Percentiles rank a stretch among this genome's conserved stretches.
Conservation (phyloP, 2,113 vertebrate genomes). For the Stomatorhinus ivindoensis region DNA sequence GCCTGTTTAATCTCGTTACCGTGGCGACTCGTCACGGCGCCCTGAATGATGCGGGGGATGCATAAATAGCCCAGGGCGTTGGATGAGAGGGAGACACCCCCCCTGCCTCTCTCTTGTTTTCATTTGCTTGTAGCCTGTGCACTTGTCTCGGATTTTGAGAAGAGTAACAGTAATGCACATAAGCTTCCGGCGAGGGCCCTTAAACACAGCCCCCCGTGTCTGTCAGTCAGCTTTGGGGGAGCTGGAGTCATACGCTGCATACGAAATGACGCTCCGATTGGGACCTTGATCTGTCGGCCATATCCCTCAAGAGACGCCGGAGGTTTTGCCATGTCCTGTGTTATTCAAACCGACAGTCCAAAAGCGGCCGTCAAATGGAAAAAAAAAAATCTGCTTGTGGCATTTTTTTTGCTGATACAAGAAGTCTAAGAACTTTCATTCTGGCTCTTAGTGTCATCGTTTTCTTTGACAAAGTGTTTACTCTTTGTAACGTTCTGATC, state of each 20-base stretch:
- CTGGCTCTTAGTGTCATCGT: neutral
- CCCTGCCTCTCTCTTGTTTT: neutral
- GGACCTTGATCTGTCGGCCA: neutral
- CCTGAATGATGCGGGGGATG: neutral
- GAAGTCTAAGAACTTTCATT: neutral
- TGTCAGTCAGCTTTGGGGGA: neutral
- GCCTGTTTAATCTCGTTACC: neutral
- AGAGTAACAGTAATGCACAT: neutral
- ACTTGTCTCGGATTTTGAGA: neutral
- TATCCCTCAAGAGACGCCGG: neutral
- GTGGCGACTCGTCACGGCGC: neutral
- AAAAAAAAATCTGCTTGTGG: neutral
- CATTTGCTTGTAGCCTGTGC: neutral
- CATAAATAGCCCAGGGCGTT: neutral
- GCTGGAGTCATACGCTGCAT: neutral
- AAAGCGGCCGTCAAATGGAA: neutral
- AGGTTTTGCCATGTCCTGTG: neutral
- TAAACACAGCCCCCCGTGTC: neutral
- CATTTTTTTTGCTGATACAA: neutral
- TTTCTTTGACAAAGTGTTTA: neutral
- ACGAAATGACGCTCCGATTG: neutral
- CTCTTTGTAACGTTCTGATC: neutral
- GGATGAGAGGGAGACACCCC: neutral
- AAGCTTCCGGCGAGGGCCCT: neutral
- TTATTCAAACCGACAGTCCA: neutral